Conservation (phyloP, 2,888 invertebrate species). For the Itoplectis maculator region DNA sequence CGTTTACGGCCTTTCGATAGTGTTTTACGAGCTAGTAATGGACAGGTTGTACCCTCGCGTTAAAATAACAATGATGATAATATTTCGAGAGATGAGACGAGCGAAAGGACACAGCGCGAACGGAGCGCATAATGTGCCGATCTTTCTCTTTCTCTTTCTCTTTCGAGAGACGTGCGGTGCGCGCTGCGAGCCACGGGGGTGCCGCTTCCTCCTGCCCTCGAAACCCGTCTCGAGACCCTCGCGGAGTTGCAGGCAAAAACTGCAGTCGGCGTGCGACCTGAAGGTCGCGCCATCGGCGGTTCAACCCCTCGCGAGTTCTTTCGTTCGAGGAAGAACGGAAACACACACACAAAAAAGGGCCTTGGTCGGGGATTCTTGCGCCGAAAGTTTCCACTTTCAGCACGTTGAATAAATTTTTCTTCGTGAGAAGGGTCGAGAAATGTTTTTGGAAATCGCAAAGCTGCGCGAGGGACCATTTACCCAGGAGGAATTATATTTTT, state of each 20-base stretch:
- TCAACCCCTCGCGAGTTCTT: slow-evolving; percentile 16
- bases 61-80: slow-evolving; percentile 69
- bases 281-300: not conserved
- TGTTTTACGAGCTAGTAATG: slow-evolving; percentile 70
- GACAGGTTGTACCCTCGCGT: slow-evolving; percentile 66
- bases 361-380: slow-evolving; percentile 12
- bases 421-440: not conserved
- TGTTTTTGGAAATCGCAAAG: too few relatives aligned
- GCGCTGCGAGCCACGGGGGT: slow-evolving; percentile 35
- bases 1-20: slow-evolving; percentile 66
- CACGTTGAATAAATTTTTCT: not conserved
- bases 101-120: slow-evolving; percentile 27
- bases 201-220: slow-evolving; percentile 34
- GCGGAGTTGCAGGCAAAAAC: not conserved
- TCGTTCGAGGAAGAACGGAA: not conserved
- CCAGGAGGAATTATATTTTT: too few relatives aligned
- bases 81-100: slow-evolving; percentile 56
- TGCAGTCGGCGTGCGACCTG: not conserved
- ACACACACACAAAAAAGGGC: slow-evolving; percentile 8
- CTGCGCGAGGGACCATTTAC: too few relatives aligned
- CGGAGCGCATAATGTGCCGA: slow-evolving; percentile 11
- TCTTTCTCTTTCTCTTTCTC: too few relatives aligned
- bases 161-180: too few relatives aligned
- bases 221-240: slow-evolving; percentile 8
- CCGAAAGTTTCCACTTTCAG: slow-evolving; percentile 4